Evolutionary conservation across 2,888 invertebrate genomes (phyloP).

Genomic region (Chrysolina americana): DNA sequence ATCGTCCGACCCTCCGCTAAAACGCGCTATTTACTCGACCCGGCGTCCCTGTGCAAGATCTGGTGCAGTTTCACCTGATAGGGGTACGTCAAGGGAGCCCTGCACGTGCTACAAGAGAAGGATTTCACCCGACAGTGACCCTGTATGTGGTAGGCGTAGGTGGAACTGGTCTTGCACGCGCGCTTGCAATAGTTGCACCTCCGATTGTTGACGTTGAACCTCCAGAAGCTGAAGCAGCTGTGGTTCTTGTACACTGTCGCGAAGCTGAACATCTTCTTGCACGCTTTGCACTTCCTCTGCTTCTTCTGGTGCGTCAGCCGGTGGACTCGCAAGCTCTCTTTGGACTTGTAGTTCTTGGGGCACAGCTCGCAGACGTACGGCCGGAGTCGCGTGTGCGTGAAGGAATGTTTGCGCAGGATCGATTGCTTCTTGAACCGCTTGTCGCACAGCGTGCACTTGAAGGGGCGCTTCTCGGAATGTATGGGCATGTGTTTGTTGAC

Average conservation of each 20-base stretch:
- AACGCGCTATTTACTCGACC: not conserved
- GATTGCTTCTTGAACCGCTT: slow-evolving; percentile 52
- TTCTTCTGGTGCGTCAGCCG: slow-evolving; percentile 39
- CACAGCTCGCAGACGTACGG: slow-evolving; percentile 49
- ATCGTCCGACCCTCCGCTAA: not conserved
- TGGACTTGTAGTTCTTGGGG: slow-evolving; percentile 49
- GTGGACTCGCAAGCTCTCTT: slow-evolving; percentile 50
- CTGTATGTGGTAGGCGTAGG: slow-evolving; percentile 38
- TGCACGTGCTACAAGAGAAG: slow-evolving; percentile 41
- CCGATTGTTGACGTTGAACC: slow-evolving; percentile 34
- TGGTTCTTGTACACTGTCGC: slow-evolving; percentile 41
- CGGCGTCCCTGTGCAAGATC: slow-evolving; percentile 28
- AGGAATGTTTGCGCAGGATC: slow-evolving; percentile 50
- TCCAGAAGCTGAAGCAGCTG: slow-evolving; percentile 36
- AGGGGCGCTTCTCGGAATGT: slow-evolving; percentile 53
- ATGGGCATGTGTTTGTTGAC: slow-evolving; percentile 53
- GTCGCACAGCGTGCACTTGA: slow-evolving; percentile 48
- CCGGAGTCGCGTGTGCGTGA: slow-evolving; percentile 46
- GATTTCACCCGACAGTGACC: slow-evolving; percentile 35
- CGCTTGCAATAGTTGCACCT: slow-evolving; percentile 44
- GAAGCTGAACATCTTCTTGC: slow-evolving; percentile 41
- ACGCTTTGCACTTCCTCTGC: slow-evolving; percentile 37
- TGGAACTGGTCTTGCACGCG: slow-evolving; percentile 37
- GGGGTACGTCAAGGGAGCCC: slow-evolving; percentile 33
- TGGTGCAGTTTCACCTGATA: slow-evolving; percentile 43